Percentiles rank a stretch among this genome's conserved stretches.
Evolutionary conservation across 2,797 vertebrate genomes (phyloP).

Genomic region (Orestias chungarensis): DNA sequence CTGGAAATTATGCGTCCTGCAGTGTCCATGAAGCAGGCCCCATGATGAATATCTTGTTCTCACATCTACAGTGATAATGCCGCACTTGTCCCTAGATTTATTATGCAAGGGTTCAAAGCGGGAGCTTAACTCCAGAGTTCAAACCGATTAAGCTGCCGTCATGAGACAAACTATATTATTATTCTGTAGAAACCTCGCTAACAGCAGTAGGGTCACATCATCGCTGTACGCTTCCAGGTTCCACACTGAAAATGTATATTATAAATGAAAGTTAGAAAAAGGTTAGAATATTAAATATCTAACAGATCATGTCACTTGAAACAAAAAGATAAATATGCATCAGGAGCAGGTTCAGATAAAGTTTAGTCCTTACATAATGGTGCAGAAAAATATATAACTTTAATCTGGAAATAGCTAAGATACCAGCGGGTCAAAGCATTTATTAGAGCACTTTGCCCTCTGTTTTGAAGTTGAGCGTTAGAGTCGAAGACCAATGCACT

Average conservation of each 20-base stretch:
- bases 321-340: background rate
- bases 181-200: conserved; percentile 8
- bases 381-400: background rate
- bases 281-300: background rate
- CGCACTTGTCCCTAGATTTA: conserved; percentile 47
- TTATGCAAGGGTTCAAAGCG: conserved; percentile 46
- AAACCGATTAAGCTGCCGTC: conserved; percentile 34
- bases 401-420: background rate
- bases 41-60: conserved; percentile 46
- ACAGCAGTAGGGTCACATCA: conserved; percentile 23
- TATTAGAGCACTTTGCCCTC: background rate
- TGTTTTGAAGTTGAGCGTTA: background rate
- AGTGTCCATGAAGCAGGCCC: conserved; percentile 1
- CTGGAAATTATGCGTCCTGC: conserved; percentile 42
- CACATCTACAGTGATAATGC: conserved; percentile 30
- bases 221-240: conserved; percentile 23
- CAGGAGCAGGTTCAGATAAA: background rate
- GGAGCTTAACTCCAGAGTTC: conserved; percentile 44
- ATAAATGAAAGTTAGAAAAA: conserved; percentile 1
- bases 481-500: background rate
- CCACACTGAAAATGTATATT: background rate
- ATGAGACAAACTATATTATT: conserved; percentile 22
- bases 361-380: background rate
- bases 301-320: background rate
- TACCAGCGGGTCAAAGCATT: background rate